These are phyloP conservation scores for Xestobium rufovillosum DNA, from an alignment of 2,888 invertebrate species.

Conservation along the genomic window DNA sequence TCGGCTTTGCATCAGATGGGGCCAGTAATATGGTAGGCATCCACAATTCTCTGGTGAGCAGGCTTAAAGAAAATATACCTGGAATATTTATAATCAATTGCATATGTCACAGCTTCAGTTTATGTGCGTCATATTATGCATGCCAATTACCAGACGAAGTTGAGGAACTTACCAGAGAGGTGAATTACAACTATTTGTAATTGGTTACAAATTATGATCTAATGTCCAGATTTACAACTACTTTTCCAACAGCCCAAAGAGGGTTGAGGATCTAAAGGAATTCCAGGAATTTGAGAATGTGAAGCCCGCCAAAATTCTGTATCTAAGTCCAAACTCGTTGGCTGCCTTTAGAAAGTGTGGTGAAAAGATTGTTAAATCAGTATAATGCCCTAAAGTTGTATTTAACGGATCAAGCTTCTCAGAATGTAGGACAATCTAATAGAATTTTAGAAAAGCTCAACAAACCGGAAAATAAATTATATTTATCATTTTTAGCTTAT, in stretches of 20 bases:
- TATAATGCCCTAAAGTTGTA: constrained; percentile 14
- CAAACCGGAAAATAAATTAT: constrained; percentile 10
- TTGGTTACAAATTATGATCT: constrained; percentile 7
- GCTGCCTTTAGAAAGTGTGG: constrained; percentile 12
- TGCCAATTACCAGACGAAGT: too few species aligned
- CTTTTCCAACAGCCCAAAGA: constrained; percentile 10
- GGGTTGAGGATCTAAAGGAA: constrained; percentile 5
- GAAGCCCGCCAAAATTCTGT: constrained; percentile 12
- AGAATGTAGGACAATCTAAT: too few species aligned
- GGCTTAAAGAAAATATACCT: constrained; percentile 1
- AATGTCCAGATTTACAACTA: constrained; percentile 8
- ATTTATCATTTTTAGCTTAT: constrained; percentile 12
- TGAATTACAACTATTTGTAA: constrained; percentile 9
- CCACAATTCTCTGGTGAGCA: constrained; percentile 12
- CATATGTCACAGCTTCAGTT: too few species aligned
- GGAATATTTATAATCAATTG: too few species aligned
- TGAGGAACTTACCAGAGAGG: constrained; percentile 11
- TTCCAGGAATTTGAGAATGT: too few species aligned
- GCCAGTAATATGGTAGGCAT: constrained; percentile 10
- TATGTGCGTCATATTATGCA: too few species aligned
- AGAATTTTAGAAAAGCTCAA: constrained; percentile 11
- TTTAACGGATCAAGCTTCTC: constrained; percentile 10
- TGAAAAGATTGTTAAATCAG: constrained; percentile 14
- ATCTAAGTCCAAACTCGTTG: constrained; percentile 13
- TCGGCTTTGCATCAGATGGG: too few species aligned